Evolutionary conservation across 2,888 invertebrate species (phyloP), one percentile per base, ranked within the genome.

Genomic region (Eretmocerus hayati): DNA sequence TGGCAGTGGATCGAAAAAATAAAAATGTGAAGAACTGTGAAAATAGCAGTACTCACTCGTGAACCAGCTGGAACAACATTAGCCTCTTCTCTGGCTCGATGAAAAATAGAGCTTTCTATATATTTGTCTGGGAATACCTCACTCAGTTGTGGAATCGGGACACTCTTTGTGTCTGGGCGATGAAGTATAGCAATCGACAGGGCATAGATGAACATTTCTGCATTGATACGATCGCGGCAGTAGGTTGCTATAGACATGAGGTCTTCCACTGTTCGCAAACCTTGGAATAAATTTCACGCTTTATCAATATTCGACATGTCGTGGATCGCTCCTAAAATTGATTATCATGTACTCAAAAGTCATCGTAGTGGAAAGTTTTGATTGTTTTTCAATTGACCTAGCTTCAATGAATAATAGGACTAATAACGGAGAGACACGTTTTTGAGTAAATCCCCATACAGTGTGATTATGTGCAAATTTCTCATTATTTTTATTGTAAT

Each of bases 61-160:
- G 76, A 74, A 13, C 83, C 82, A 5, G 75, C 62, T 0, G 77
- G 75, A 2, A 81, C 80, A 2, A 85, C 75, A 30, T 77, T 79
- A 42, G 82, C 78, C 65, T 83, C 82, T 63, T 87, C 85, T 13
- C 85, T 76, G 0, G 85, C 87, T 42, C 78, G 74, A 1, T 79
- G 73, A 64, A 90, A 83, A 3, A 85, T 78, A 32, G 81, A 79
- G 9, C 86, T 81, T 60, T 88, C 87, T 60, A 90, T 74, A 69
- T 86, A 91, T 70, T 87, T 87, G 63, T 85, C 84, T 0, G 91
- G 92, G 69, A 91, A 89, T 1, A 82, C 76, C 67, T 89, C 85
- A 32, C 82, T 80, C 55, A 90, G 80, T 0, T 86, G 81, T 0
- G 90, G 90, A 39, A 87, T 69, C 42, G 78, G 77, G 18, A 90